phyloP scores from a whole-genome alignment of 2,888 invertebrate species.

The Caenorhabditis sp. region DNA sequence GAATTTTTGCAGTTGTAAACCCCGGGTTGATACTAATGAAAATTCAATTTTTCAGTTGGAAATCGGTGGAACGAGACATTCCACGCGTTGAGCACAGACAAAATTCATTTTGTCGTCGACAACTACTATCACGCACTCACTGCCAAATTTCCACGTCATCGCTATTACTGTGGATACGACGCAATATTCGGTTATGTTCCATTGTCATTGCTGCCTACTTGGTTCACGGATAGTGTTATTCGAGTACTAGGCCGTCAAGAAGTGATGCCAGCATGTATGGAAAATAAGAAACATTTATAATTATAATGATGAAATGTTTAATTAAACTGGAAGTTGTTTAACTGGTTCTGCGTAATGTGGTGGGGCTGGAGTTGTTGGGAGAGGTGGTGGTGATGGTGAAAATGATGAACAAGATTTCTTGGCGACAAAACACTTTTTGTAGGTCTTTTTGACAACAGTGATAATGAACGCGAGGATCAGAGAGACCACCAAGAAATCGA shows the following conservation, averaged over 20 bases:
- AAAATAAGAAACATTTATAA: constrained; percentile 13
- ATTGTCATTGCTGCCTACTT: constrained; percentile 55
- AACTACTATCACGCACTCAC: constrained; percentile 66
- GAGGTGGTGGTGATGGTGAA: constrained; percentile 15
- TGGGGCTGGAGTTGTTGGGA: constrained; percentile 20
- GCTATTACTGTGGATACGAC: constrained; percentile 63
- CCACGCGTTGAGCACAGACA: constrained; percentile 49
- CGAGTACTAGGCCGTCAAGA: constrained; percentile 45
- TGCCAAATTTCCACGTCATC: constrained; percentile 53
- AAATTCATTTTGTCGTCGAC: constrained; percentile 61
- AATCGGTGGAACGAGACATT: constrained; percentile 54
- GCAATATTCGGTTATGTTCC: constrained; percentile 61
- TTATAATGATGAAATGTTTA: neutral
- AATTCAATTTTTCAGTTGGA: constrained; percentile 57
- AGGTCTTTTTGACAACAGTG: constrained; percentile 20
- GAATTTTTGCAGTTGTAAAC: neutral
- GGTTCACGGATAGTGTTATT: constrained; percentile 48
- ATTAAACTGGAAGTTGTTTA: constrained; percentile 10
- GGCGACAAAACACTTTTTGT: constrained; percentile 20
- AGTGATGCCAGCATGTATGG: constrained; percentile 39
- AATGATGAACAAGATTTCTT: neutral
- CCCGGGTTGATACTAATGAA: too few species aligned
- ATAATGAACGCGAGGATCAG: constrained; percentile 13
- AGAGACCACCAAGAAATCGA: constrained; percentile 9
- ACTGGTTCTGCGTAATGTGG: constrained; percentile 23